These are phyloP conservation scores for Diadegma fenestrale DNA, from an alignment of 2,888 invertebrate genomes.

Conservation along the genomic window DNA sequence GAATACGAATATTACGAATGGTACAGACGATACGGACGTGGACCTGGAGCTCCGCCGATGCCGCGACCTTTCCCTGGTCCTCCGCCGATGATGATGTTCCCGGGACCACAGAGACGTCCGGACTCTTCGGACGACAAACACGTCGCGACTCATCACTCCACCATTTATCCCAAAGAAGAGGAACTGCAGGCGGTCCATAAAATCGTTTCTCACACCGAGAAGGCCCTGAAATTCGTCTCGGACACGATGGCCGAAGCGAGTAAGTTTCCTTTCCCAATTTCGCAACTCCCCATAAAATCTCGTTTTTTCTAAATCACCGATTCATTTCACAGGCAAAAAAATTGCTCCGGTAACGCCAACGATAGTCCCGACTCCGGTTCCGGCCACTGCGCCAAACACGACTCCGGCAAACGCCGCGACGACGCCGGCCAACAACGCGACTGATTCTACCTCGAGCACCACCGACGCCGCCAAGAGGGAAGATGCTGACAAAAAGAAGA, in stretches of 20 bases:
- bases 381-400: constrained; percentile 35
- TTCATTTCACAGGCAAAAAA: constrained; percentile 76
- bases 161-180: constrained; percentile 96
- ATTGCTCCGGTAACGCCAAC: constrained; percentile 21
- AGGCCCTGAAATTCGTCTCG: constrained; percentile 96
- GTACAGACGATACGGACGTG: constrained; percentile 89
- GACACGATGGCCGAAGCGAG: constrained; percentile 91
- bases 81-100: constrained; percentile 86
- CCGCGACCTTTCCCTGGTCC: constrained; percentile 85
- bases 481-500: constrained; percentile 86
- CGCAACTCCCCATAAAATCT: not conserved
- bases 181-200: constrained; percentile 96
- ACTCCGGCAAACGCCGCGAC: constrained; percentile 51
- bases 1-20: constrained; percentile 90
- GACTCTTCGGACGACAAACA: constrained; percentile 99
- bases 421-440: constrained; percentile 69
- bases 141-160: constrained; percentile 96
- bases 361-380: constrained; percentile 26
- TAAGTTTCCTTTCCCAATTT: constrained; percentile 68
- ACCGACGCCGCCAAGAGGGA: constrained; percentile 83
- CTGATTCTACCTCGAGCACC: constrained; percentile 73
- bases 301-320: constrained; percentile 19
- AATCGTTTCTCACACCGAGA: constrained; percentile 96
- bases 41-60: constrained; percentile 84
- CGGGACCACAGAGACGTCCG: constrained; percentile 90